phyloP scores from a whole-genome alignment of 1,140 invertebrate genomes.

The Hestina assimilis region DNA sequence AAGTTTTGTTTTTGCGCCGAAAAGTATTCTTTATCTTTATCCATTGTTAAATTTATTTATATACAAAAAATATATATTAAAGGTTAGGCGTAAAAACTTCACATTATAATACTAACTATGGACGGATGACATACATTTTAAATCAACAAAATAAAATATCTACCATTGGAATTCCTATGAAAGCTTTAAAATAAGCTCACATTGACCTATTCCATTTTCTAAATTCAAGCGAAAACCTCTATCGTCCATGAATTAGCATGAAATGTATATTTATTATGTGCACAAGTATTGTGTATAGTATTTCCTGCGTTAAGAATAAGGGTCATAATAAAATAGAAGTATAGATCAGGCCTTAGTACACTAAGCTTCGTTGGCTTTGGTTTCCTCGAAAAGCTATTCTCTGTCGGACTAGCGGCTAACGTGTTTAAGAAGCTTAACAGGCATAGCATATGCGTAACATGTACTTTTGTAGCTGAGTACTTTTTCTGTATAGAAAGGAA shows the following conservation, averaged over 20 bases:
- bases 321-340: constrained; percentile 5
- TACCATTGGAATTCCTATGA: too few species aligned
- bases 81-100: too few species aligned
- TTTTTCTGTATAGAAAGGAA: not conserved
- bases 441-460: constrained; percentile 5
- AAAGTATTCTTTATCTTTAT: too few species aligned
- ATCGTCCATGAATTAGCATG: constrained; percentile 44
- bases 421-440: constrained; percentile 7
- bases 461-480: not conserved
- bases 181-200: not conserved
- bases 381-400: constrained; percentile 53
- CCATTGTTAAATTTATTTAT: too few species aligned
- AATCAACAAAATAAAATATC: too few species aligned
- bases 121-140: too few species aligned
- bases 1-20: too few species aligned
- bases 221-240: not conserved
- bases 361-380: constrained; percentile 21
- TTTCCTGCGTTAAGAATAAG: not conserved
- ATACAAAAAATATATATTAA: too few species aligned
- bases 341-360: not conserved
- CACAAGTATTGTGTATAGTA: not conserved
- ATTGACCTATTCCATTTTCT: not conserved
- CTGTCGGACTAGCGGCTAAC: constrained; percentile 25
- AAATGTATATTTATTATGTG: constrained; percentile 25
- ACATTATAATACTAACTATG: too few species aligned